Base-by-base conservation (phyloP, 2,113 vertebrate genomes). In the Myanophis thanlyinensis region DNA sequence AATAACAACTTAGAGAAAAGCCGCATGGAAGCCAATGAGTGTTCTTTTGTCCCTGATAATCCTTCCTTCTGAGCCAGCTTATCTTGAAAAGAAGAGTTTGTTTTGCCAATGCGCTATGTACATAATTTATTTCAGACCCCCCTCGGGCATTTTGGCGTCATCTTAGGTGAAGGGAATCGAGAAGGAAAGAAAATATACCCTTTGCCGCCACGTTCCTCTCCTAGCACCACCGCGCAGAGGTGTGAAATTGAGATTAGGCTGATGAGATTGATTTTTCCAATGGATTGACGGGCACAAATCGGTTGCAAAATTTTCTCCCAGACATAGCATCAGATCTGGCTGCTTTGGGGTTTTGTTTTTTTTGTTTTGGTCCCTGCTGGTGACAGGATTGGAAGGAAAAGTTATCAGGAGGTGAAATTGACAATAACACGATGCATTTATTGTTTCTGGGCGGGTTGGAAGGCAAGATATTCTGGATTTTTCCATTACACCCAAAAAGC, bases 241-340 rank as follows among this genome's bases (percentile, higher is more conserved):
- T 89, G 67, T 51, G 46, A 88, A 91, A 93, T 89, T 25, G 23
- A 62, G 93, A 93, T 59, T 46, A 84, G 51, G 46, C 10, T 13
- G 86, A 85, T 3, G 67, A 59, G 67, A n/a, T 89, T 85, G 51
- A n/a, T 85, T 88, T 59, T 30, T 30, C 49, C 10, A 35, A 85
- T 11, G 35, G 51, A 40, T 48, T 25, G 3, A 22, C 25, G 3
- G 62, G 22, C 23, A 8, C 47, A 13, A 46, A 15, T 22, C 2
- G 15, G 5, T n/a, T 49, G 62, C 54, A 48, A 49, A 80, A 56
- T 91, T 85, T 85, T 49, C 46, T 46, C 44, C 56, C 59, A 11
- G 12, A 40, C 23, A n/a, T 48, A 6, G 30, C 35, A 23, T 10
- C 23, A 25, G 1, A 48, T 20, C 73, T 27, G 1, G 44, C 4